Base-by-base conservation (phyloP, 2,888 invertebrate genomes). In the Agrotis segetum region DNA sequence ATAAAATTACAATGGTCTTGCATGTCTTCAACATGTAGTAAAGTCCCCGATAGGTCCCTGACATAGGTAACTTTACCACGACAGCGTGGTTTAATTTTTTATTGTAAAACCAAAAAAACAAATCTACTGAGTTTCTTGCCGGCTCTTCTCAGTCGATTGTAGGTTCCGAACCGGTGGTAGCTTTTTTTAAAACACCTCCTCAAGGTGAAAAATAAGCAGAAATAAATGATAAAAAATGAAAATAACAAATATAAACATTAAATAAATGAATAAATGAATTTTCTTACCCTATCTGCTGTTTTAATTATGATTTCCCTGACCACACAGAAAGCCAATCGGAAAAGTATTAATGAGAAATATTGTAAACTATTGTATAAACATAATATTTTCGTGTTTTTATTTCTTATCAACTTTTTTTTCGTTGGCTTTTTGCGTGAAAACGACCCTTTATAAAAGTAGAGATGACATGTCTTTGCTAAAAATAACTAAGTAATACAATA, bases 91-190 rank as follows among this genome's bases (percentile, higher is more conserved):
- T 21, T 6, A n/a, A 1, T 3, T 59, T 46, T 62, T 62, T 2
- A 56, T 19, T 73, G 58, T 55, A 34, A 6, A 52, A 50, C 29
- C 5, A 66, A 62, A 65, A 66, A 64, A 62, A 65, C 13, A 52
- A 74, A 86, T 86, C 90, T 88, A 79, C 91, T 94, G 95, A 95
- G 95, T 95, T 95, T 95, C 94, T 95, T 95, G 89, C 93, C 94
- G 94, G 89, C 94, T 95, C 94, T 95, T 95, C 95, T 95, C 95
- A 91, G 93, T 88, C 84, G 93, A 85, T 87, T 87, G 91, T 90
- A 91, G 87, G 88, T 93, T 93, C 77, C 89, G 95, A 95, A 95
- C 90, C 94, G 94, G 94, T 89, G 80, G 89, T 92, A 87, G 68
- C 65, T 71, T 84, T 47, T 69, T 16, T 63, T 49, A 16, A 67